phyloP scores from a whole-genome alignment of 1,140 invertebrate species.

The Potamilus streckersoni region DNA sequence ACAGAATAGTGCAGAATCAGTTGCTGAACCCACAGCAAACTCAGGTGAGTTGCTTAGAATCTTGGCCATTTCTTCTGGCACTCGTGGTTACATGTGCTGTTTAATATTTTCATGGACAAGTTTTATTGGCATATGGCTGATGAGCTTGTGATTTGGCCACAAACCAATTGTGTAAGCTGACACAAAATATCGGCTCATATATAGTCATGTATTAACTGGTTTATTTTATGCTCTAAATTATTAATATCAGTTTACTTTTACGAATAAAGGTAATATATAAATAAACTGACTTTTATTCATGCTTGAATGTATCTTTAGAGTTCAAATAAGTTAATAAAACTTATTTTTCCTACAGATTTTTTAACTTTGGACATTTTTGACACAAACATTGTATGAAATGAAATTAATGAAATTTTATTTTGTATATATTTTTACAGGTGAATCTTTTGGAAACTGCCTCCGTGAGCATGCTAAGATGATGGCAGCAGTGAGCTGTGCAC shows the following conservation, averaged over 20 bases:
- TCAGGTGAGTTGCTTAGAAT: not conserved
- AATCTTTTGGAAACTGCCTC: constrained; percentile 40
- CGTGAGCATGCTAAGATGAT: constrained; percentile 65
- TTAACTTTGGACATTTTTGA: not conserved
- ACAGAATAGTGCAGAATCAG: constrained; percentile 84
- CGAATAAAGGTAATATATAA: too few species aligned
- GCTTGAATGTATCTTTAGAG: too few species aligned
- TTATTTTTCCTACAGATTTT: not conserved
- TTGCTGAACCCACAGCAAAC: not conserved
- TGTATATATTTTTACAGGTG: constrained; percentile 29
- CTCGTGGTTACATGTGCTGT: not conserved
- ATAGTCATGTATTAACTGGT: too few species aligned
- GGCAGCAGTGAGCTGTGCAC: constrained; percentile 61
- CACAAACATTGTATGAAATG: not conserved
- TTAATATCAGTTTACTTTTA: too few species aligned
- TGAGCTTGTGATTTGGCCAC: not conserved
- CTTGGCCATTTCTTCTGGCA: not conserved
- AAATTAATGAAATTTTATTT: not conserved
- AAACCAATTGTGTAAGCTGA: too few species aligned
- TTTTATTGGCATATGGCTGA: not conserved
- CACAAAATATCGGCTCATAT: too few species aligned
- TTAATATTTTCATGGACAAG: not conserved
- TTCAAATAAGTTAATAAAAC: too few species aligned
- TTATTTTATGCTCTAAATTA: too few species aligned
- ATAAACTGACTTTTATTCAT: too few species aligned